Evolutionary conservation across 2,888 invertebrate genomes (phyloP).

Genomic region (Sinotaia quadrata): DNA sequence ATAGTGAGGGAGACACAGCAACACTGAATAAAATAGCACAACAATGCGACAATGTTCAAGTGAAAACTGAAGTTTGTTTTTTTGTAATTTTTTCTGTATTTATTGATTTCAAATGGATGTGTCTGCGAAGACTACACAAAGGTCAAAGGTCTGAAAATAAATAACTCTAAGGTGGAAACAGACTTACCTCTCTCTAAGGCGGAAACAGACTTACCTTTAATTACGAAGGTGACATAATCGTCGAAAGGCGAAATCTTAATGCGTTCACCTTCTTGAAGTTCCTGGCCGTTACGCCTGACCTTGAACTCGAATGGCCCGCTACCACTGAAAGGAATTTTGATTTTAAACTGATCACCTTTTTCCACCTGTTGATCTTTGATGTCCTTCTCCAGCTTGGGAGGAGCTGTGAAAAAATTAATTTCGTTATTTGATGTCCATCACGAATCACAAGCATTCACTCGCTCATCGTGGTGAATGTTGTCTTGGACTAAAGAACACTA

Average conservation of each 20-base stretch:
- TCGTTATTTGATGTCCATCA: slow-evolving; percentile 65
- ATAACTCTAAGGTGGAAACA: too few relatives aligned
- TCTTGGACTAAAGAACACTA: too few relatives aligned
- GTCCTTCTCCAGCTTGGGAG: slow-evolving; percentile 89
- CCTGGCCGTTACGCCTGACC: slow-evolving; percentile 86
- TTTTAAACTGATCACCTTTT: slow-evolving; percentile 96
- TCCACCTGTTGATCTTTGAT: slow-evolving; percentile 91
- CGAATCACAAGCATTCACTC: too few relatives aligned
- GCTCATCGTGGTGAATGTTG: too few relatives aligned
- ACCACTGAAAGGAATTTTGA: slow-evolving; percentile 96
- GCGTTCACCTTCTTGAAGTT: slow-evolving; percentile 75
- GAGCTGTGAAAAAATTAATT: slow-evolving; percentile 43
- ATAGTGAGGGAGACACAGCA: too few relatives aligned
- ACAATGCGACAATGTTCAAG: too few relatives aligned
- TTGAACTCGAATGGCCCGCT: slow-evolving; percentile 94
- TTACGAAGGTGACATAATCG: slow-evolving; percentile 95
- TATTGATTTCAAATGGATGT: not conserved
- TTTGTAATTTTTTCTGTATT: not conserved
- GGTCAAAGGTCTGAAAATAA: too few relatives aligned
- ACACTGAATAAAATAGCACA: too few relatives aligned
- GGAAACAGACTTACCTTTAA: slow-evolving; percentile 78
- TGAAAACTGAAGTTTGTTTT: too few relatives aligned
- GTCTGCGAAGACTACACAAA: not conserved
- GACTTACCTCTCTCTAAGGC: not conserved
- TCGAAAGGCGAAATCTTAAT: slow-evolving; percentile 80